Evolutionary conservation across 2,113 vertebrate genomes (phyloP).

Genomic region (Percopsis transmontana): DNA sequence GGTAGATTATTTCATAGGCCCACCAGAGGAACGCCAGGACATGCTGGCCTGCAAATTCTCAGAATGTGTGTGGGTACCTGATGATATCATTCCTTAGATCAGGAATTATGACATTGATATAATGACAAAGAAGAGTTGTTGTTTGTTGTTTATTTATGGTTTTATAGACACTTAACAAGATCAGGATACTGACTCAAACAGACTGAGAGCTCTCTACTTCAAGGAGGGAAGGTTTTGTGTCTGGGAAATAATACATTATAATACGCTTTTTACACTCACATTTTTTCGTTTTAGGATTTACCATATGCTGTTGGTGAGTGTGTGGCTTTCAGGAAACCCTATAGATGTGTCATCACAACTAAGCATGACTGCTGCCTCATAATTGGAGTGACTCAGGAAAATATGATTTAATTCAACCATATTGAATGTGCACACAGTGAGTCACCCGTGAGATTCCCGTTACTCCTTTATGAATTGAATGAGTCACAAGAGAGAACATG

Average conservation of each 20-base stretch:
- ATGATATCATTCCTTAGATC: slow-evolving; percentile 51
- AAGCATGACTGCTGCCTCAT: slow-evolving; percentile 29
- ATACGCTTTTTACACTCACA: background rate
- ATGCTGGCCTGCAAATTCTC: slow-evolving; percentile 55
- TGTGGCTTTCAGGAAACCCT: slow-evolving; percentile 62
- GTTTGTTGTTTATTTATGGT: too few relatives aligned
- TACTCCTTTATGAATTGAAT: slow-evolving; percentile 42
- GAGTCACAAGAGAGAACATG: slow-evolving; percentile 45
- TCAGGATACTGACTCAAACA: background rate
- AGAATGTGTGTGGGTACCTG: slow-evolving; percentile 48
- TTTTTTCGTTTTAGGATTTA: background rate
- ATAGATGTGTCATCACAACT: slow-evolving; percentile 40
- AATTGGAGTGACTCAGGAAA: slow-evolving; percentile 47
- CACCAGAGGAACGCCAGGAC: slow-evolving; percentile 44
- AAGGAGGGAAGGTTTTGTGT: background rate
- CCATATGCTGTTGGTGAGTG: slow-evolving; percentile 32
- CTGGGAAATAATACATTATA: background rate
- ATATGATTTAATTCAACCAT: slow-evolving; percentile 59
- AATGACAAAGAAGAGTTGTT: slow-evolving; percentile 12
- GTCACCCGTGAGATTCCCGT: slow-evolving; percentile 35
- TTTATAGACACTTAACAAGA: too few relatives aligned
- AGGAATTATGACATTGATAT: slow-evolving; percentile 19
- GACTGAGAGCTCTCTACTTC: background rate
- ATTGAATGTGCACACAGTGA: slow-evolving; percentile 41
- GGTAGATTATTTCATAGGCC: slow-evolving; percentile 78